These are phyloP conservation scores for Oxyura jamaicensis DNA, from an alignment of 2,113 vertebrate species.

Conservation along the genomic window DNA sequence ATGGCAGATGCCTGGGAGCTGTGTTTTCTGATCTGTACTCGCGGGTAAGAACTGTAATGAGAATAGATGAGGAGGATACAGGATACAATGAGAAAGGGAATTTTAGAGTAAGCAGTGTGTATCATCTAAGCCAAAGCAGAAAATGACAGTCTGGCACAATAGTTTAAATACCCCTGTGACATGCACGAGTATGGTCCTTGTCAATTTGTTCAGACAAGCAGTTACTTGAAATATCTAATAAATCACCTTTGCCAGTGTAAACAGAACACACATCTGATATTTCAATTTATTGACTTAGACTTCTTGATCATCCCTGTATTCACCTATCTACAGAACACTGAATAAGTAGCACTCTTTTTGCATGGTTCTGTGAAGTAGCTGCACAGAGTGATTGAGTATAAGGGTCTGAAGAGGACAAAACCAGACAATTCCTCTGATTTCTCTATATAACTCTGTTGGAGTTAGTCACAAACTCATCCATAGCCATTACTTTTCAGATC, in stretches of 20 bases:
- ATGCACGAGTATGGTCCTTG: neutral
- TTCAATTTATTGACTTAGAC: neutral
- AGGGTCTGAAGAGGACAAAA: neutral
- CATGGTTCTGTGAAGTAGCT: neutral
- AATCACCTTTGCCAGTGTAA: neutral
- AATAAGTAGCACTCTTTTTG: neutral
- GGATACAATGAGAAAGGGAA: neutral
- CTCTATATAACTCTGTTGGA: neutral
- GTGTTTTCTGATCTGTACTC: neutral
- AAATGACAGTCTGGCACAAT: neutral
- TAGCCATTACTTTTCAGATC: neutral
- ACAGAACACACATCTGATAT: neutral
- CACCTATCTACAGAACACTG: neutral
- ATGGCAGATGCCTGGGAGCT: neutral
- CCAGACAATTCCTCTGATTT: neutral
- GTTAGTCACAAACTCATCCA: neutral
- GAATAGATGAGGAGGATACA: neutral
- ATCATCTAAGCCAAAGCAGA: neutral
- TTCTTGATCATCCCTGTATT: neutral
- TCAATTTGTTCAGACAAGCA: neutral
- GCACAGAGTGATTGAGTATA: neutral
- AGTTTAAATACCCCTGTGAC: neutral
- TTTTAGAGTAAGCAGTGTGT: neutral
- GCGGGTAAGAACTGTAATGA: neutral
- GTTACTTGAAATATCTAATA: neutral